Percentiles rank a stretch among this genome's conserved stretches.
phyloP scores from a whole-genome alignment of 1,140 invertebrate genomes.

The Diorhabda elongata region DNA sequence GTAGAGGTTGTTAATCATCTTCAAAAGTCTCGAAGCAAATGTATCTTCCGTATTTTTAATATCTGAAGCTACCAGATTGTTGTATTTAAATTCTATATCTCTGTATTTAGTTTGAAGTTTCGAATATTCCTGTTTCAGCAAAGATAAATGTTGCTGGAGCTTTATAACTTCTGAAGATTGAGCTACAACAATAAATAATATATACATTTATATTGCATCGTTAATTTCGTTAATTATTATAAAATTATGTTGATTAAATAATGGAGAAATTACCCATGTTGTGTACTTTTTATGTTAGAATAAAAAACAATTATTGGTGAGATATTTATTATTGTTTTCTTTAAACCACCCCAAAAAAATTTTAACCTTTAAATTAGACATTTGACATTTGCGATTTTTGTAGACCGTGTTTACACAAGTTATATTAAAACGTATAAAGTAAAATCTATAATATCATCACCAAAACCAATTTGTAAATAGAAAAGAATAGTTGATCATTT shows the following conservation, averaged over 20 bases:
- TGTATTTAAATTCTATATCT: slow-evolving; percentile 78
- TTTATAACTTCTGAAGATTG: slow-evolving; percentile 60
- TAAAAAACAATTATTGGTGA: no score
- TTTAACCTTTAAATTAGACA: no score
- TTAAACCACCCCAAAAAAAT: no score
- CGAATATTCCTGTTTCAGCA: slow-evolving; percentile 87
- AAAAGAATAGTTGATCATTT: no score
- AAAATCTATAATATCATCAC: no score
- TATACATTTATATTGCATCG: neutral
- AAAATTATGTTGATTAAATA: neutral
- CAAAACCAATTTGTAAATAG: no score
- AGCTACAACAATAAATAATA: slow-evolving; percentile 8
- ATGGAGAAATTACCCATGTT: neutral
- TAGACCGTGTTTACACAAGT: no score
- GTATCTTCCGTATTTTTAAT: slow-evolving; percentile 55
- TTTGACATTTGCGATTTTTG: no score
- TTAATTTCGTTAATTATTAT: neutral
- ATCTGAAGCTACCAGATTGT: slow-evolving; percentile 59
- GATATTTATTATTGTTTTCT: no score
- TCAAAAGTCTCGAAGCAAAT: slow-evolving; percentile 75
- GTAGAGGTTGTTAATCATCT: slow-evolving; percentile 76
- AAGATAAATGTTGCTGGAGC: slow-evolving; percentile 78
- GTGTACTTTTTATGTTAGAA: neutral
- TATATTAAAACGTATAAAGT: no score
- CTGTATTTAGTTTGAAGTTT: slow-evolving; percentile 79